A percentile compares a stretch with the other conserved stretches of the same genome.
Conservation (phyloP, 2,113 vertebrate species). For the Vireo altiloquus region DNA sequence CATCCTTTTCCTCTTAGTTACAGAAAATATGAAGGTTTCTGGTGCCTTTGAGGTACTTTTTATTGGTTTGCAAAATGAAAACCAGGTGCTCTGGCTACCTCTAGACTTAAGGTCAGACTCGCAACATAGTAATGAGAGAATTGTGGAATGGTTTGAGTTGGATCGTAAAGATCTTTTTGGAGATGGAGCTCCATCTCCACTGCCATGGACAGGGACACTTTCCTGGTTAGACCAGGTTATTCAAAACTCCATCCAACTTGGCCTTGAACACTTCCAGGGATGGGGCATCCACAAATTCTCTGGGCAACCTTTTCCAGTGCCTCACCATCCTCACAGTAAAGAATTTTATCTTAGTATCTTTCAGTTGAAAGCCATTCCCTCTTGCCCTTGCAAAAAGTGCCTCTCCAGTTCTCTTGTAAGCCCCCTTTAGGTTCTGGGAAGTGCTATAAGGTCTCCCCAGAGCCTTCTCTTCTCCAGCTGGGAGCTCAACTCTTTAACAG, state of each 20-base stretch:
- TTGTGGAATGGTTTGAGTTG: not conserved
- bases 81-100: not conserved
- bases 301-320: not conserved
- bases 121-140: not conserved
- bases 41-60: not conserved
- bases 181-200: not conserved
- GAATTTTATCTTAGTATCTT: not conserved
- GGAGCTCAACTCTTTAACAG: not conserved
- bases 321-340: not conserved
- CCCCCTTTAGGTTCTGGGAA: not conserved
- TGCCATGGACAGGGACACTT: not conserved
- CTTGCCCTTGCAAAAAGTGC: not conserved
- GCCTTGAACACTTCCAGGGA: not conserved
- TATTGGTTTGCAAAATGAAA: not conserved
- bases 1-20: not conserved
- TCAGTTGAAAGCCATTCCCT: not conserved
- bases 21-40: not conserved
- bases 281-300: not conserved
- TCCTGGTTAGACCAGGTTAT: not conserved
- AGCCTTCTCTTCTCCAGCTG: not conserved
- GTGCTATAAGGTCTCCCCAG: not conserved
- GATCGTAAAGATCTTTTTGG: not conserved
- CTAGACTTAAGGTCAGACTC: not conserved
- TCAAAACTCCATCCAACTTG: not conserved
- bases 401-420: not conserved